phyloP scores from a whole-genome alignment of 1,140 invertebrate species.

The Drosophila asahinai region DNA sequence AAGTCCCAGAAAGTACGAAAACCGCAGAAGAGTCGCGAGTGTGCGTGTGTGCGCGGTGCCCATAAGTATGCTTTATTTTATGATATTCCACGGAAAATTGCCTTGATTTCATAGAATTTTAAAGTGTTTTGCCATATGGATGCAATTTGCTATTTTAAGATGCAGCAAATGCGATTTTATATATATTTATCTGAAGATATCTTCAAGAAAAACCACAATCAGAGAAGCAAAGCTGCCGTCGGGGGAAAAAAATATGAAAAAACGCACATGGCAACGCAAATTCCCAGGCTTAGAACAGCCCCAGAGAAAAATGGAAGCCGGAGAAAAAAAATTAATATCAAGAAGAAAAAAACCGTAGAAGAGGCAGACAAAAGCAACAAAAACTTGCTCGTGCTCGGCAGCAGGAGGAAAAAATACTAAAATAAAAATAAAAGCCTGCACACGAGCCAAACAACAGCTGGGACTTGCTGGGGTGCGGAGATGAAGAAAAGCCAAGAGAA shows the following conservation, averaged over 20 bases:
- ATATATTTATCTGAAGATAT: constrained; percentile 5
- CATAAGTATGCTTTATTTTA: constrained; percentile 63
- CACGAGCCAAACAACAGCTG: constrained; percentile 71
- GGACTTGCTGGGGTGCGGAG: constrained; percentile 10
- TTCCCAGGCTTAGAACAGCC: constrained; percentile 62
- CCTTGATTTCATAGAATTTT: neutral
- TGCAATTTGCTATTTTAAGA: constrained; percentile 6
- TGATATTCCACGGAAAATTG: constrained; percentile 8
- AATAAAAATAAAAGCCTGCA: constrained; percentile 40
- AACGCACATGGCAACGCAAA: constrained; percentile 70
- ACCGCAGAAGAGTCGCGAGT: constrained; percentile 23
- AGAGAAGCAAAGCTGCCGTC: neutral
- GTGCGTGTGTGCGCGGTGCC: constrained; percentile 13
- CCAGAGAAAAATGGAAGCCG: constrained; percentile 10
- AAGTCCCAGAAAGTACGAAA: constrained; percentile 50
- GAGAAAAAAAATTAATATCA: constrained; percentile 51
- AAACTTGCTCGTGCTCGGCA: constrained; percentile 39
- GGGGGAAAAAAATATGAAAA: constrained; percentile 4
- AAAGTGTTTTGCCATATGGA: neutral
- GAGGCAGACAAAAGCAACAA: constrained; percentile 67
- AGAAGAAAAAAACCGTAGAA: constrained; percentile 23
- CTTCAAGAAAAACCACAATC: neutral
- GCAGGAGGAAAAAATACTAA: constrained; percentile 20
- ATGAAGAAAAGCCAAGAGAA: neutral
- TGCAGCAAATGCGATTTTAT: constrained; percentile 18